Base-by-base conservation (phyloP, 2,888 invertebrate species). In the Sphecodes monilicornis region DNA sequence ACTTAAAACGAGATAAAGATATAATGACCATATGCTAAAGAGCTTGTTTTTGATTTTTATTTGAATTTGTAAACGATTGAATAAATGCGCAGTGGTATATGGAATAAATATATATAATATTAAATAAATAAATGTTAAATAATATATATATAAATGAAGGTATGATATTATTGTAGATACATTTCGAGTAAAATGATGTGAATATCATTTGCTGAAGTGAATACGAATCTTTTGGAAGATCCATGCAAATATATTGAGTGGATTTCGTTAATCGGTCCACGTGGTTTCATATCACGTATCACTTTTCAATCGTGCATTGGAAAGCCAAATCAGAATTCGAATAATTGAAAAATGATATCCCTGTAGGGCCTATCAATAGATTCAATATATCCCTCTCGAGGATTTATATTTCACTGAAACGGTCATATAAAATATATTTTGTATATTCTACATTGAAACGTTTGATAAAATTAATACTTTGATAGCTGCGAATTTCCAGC, bases 261-360 rank as follows among this genome's bases (percentile, higher is more conserved):
- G 90, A 90, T 91, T 90, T 91, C 90, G 90, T 88, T 91, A 91
- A 91, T 91, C 91, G 88, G 82, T 78, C 88, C 83, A 85, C 82
- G 88, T 80, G 90, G 86, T 90, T 89, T 85, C 82, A 86, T 90
- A 88, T 88, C 90, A 90, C 90, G 89, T 88, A 81, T 89, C 90
- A 90, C 88, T 90, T 81, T 77, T 84, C 84, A 76, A 78, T 82
- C 85, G 80, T 86, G 84, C 84, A 87, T 88, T 89, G 83, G 83
- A 82, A 85, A 86, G 79, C 79, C 75, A 78, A 86, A 75, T 73
- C 68, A 73, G 76, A 76, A 75, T 71, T 43, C 73, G 78, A 71
- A 86, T 86, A 87, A 87, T 87, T 87, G 84, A 77, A 77, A 85
- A 80, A 80, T 72, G 69, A 82, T 87, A 86, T 86, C 66, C 71